Conservation (phyloP, 2,797 vertebrate genomes). For the Sebastiscus tertius region DNA sequence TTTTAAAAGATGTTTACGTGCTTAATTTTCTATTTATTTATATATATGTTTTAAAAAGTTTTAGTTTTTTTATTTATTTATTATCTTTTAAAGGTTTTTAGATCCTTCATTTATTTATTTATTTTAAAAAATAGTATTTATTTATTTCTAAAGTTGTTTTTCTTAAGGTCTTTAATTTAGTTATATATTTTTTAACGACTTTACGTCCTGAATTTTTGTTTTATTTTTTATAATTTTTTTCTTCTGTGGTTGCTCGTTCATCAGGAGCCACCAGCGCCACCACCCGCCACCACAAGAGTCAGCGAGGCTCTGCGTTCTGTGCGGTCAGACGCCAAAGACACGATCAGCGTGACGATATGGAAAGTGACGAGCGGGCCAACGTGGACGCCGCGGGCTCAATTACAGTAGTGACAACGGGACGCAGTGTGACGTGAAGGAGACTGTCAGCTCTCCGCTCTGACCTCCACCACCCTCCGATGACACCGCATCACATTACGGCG, state of each 20-base stretch:
- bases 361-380: slow-evolving; percentile 17
- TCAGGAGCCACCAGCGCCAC: too few species aligned
- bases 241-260: too few species aligned
- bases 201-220: too few species aligned
- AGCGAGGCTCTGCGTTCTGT: not conserved
- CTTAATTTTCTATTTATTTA: not conserved
- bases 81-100: not conserved
- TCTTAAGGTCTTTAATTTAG: too few species aligned
- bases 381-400: not conserved
- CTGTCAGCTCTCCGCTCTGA: not conserved
- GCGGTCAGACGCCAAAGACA: not conserved
- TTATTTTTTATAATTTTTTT: too few species aligned
- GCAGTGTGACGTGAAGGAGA: slow-evolving; percentile 31
- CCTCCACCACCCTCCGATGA: slow-evolving; percentile 10
- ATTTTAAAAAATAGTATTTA: too few species aligned
- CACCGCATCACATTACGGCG: slow-evolving; percentile 52
- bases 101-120: not conserved
- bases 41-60: not conserved
- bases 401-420: slow-evolving; percentile 9
- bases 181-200: too few species aligned
- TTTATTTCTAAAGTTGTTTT: too few species aligned
- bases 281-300: too few species aligned
- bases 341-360: not conserved
- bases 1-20: too few species aligned
- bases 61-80: not conserved